phyloP scores from a whole-genome alignment of 2,797 vertebrate genomes.

The Falco concolor region DNA sequence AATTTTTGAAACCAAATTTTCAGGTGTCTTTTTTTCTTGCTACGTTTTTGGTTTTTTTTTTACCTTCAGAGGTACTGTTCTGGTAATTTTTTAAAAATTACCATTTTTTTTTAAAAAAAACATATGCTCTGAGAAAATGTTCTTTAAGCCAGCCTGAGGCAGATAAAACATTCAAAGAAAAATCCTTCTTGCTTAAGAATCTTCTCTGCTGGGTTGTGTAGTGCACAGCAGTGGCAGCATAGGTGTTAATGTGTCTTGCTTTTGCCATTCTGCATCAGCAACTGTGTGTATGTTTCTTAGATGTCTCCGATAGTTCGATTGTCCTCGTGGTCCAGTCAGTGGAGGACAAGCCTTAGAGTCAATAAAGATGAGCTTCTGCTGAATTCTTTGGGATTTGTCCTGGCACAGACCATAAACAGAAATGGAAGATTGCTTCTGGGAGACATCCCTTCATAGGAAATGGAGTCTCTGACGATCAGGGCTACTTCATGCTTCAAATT shows the following conservation, averaged over 20 bases:
- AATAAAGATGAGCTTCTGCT: neutral
- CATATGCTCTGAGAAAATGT: neutral
- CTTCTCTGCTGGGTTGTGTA: neutral
- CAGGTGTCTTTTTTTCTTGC: neutral
- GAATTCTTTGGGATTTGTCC: neutral
- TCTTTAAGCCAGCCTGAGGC: neutral
- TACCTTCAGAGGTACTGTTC: neutral
- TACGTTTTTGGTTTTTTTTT: neutral
- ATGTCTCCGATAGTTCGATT: rapidly evolving
- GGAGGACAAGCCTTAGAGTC: neutral
- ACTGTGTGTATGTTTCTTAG: neutral
- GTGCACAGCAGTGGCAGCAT: neutral
- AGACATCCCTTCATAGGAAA: neutral
- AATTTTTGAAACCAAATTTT: neutral
- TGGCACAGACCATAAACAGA: neutral
- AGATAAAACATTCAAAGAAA: neutral
- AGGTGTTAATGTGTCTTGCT: neutral
- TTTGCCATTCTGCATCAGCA: neutral
- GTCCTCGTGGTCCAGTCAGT: neutral
- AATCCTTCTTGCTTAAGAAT: neutral
- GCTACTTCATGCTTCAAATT: neutral
- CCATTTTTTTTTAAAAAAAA: neutral
- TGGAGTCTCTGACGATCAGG: neutral
- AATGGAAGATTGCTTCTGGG: neutral
- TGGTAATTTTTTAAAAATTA: neutral